A percentile compares a stretch with the other conserved stretches of the same genome.
These are phyloP conservation scores for Agrochola lota DNA, from an alignment of 2,888 invertebrate genomes.

Conservation along the genomic window DNA sequence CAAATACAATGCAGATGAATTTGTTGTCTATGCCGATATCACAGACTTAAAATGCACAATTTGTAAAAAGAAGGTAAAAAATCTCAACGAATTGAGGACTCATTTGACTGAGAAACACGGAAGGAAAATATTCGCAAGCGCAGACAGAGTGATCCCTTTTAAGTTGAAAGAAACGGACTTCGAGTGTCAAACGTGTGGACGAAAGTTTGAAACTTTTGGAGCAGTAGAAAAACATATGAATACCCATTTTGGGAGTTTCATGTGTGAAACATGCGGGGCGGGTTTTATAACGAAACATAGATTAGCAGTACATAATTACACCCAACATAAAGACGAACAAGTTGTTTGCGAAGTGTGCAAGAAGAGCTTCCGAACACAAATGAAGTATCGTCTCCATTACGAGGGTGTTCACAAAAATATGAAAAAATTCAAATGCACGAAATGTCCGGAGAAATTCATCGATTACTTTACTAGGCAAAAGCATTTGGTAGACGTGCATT, in stretches of 20 bases:
- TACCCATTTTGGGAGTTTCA: slow-evolving; percentile 29
- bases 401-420: slow-evolving; percentile 70
- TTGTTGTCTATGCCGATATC: slow-evolving; percentile 73
- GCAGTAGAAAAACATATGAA: slow-evolving; percentile 42
- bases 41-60: slow-evolving; percentile 70
- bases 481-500: slow-evolving; percentile 72
- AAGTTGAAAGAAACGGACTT: slow-evolving; percentile 64
- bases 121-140: slow-evolving; percentile 65
- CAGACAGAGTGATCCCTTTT: slow-evolving; percentile 73
- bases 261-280: slow-evolving; percentile 70
- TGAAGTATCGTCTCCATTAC: slow-evolving; percentile 68
- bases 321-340: slow-evolving; percentile 54
- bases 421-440: slow-evolving; percentile 71
- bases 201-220: slow-evolving; percentile 18
- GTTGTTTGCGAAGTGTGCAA: slow-evolving; percentile 71
- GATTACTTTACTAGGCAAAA: slow-evolving; percentile 74
- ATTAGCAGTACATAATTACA: slow-evolving; percentile 76
- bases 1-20: slow-evolving; percentile 66
- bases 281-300: slow-evolving; percentile 80
- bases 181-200: slow-evolving; percentile 63
- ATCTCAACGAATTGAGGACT: slow-evolving; percentile 64
- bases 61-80: slow-evolving; percentile 61
- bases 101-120: slow-evolving; percentile 67
- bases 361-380: slow-evolving; percentile 70
- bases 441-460: slow-evolving; percentile 72